Evolutionary conservation across 2,888 invertebrate genomes (phyloP).

Genomic region (Eristalis pertinax): DNA sequence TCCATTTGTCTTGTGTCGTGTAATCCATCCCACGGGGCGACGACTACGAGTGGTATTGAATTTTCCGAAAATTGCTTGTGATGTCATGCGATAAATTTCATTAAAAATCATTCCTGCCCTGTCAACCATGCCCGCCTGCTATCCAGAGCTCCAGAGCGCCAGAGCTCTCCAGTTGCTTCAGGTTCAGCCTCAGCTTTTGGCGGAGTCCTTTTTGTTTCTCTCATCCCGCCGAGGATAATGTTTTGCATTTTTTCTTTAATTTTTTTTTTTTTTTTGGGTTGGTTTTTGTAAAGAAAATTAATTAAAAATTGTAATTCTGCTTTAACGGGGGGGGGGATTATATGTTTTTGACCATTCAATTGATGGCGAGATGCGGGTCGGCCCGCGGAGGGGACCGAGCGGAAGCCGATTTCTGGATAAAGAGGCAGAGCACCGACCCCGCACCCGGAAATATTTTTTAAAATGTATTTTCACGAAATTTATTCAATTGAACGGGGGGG

Average conservation of each 20-base stretch:
- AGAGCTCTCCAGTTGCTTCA: neutral
- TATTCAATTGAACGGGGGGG: neutral
- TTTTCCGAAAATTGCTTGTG: constrained; percentile 61
- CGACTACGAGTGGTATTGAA: constrained; percentile 56
- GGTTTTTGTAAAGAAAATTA: constrained; percentile 63
- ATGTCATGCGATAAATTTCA: constrained; percentile 67
- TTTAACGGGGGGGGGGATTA: constrained; percentile 48
- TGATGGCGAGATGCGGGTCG: neutral
- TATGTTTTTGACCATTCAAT: constrained; percentile 46
- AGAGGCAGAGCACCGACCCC: neutral
- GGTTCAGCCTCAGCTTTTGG: neutral
- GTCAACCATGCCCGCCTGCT: constrained; percentile 48
- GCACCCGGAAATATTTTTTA: neutral
- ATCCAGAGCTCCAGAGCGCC: neutral
- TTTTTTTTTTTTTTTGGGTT: neutral
- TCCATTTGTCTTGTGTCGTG: constrained; percentile 33
- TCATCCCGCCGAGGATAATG: neutral
- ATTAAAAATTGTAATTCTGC: constrained; percentile 64
- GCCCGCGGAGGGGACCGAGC: neutral
- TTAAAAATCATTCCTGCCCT: constrained; percentile 62
- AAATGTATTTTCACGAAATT: neutral
- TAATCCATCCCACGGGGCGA: constrained; percentile 47
- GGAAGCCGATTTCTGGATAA: neutral
- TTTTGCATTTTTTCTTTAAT: neutral
- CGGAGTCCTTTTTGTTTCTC: neutral